Conservation (phyloP, 2,888 invertebrate genomes). For the Drosophila fulvimacula region DNA sequence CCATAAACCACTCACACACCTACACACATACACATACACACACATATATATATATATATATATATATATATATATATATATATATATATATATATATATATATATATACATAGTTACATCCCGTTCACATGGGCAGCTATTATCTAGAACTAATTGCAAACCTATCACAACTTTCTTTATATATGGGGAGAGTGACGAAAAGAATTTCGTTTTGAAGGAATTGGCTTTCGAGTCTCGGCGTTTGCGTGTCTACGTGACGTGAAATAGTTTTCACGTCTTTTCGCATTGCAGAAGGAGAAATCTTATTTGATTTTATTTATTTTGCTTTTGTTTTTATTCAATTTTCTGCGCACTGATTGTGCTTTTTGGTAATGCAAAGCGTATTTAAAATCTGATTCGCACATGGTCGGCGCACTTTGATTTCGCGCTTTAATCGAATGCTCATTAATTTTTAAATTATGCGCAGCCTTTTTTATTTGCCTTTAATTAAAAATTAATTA, state of each 20-base stretch:
- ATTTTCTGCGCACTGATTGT: constrained; percentile 3
- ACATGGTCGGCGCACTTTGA: constrained; percentile 48
- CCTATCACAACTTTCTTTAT: constrained; percentile 48
- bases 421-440: constrained; percentile 37
- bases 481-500: constrained; percentile 78
- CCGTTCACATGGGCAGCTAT: constrained; percentile 46
- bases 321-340: not conserved
- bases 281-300: constrained; percentile 1
- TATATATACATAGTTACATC: constrained; percentile 18
- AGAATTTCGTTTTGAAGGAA: constrained; percentile 27
- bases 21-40: constrained; percentile 30
- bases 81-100: too few relatives aligned
- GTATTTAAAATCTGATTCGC: constrained; percentile 40
- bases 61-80: too few relatives aligned
- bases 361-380: constrained; percentile 4
- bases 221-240: constrained; percentile 46
- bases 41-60: too few relatives aligned
- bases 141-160: constrained; percentile 64
- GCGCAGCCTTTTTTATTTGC: constrained; percentile 56
- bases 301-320: not conserved
- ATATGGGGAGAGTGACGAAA: not conserved
- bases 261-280: constrained; percentile 30
- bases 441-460: constrained; percentile 69
- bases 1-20: constrained; percentile 47
- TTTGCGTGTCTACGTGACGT: constrained; percentile 55